Evolutionary conservation across 2,797 vertebrate species (phyloP).

Genomic region (Miichthys miiuy): DNA sequence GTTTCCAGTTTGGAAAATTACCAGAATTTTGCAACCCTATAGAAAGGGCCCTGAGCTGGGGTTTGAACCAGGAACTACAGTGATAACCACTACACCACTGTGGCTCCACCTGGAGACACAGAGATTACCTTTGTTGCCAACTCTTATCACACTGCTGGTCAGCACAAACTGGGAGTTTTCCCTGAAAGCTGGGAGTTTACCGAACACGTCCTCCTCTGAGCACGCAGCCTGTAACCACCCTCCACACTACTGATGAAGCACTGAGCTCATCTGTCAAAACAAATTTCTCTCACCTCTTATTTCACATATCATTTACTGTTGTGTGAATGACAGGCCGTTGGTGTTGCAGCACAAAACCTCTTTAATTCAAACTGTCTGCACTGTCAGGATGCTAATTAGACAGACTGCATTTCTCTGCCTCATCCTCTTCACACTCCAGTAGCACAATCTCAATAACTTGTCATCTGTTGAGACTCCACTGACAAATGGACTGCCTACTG

Average conservation of each 20-base stretch:
- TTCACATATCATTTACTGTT: conserved; percentile 43
- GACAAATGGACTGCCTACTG: conserved; percentile 52
- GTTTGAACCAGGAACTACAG: no score
- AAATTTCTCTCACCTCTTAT: conserved; percentile 31
- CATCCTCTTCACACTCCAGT: conserved; percentile 49
- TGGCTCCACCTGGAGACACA: neutral
- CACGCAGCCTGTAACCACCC: neutral
- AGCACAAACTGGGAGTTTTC: neutral
- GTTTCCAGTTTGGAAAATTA: no score
- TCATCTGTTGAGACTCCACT: conserved; percentile 42
- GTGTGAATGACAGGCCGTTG: conserved; percentile 60
- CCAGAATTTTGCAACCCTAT: no score
- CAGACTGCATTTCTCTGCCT: conserved; percentile 36
- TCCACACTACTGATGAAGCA: conserved; percentile 24
- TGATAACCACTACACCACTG: no score
- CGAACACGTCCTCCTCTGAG: conserved; percentile 1
- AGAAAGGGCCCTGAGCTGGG: no score
- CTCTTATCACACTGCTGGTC: neutral
- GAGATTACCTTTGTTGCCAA: neutral
- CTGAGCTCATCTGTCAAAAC: conserved; percentile 47
- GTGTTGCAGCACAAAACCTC: conserved; percentile 60
- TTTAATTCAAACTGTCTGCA: conserved; percentile 58
- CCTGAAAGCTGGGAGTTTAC: neutral
- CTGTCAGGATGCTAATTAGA: conserved; percentile 69
- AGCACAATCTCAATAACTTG: conserved; percentile 39